Percentiles rank a stretch among this genome's conserved stretches.
These are phyloP conservation scores for Harpalus rubripes DNA, from an alignment of 2,888 invertebrate genomes.

Conservation along the genomic window DNA sequence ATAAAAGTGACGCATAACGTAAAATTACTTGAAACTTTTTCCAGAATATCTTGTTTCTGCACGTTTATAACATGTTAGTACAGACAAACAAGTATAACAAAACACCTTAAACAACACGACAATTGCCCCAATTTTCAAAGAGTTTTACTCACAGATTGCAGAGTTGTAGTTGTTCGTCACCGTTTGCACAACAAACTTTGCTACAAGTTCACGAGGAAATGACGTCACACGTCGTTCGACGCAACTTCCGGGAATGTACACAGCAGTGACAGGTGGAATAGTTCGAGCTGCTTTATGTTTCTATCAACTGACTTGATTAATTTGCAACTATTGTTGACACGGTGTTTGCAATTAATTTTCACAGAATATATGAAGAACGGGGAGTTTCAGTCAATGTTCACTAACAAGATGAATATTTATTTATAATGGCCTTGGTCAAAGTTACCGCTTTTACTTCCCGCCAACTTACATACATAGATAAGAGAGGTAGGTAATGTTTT, in stretches of 20 bases:
- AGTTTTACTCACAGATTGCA: constrained; percentile 16
- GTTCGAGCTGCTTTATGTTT: constrained; percentile 49
- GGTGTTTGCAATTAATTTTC: constrained; percentile 35
- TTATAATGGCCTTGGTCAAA: background rate
- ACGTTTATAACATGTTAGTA: background rate
- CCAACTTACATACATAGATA: too few species aligned
- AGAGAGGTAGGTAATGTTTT: too few species aligned
- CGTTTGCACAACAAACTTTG: constrained; percentile 53
- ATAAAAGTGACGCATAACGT: too few species aligned
- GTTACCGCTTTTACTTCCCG: too few species aligned
- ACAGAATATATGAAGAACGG: constrained; percentile 20
- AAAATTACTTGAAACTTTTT: background rate
- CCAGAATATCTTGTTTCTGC: background rate
- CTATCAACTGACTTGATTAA: constrained; percentile 49
- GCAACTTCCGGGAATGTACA: constrained; percentile 50
- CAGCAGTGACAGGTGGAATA: constrained; percentile 55
- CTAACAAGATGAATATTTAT: constrained; percentile 24
- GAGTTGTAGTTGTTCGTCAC: constrained; percentile 28
- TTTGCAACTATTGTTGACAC: constrained; percentile 51
- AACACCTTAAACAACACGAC: background rate
- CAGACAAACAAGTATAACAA: background rate
- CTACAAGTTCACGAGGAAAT: constrained; percentile 31
- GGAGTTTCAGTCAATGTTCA: constrained; percentile 8
- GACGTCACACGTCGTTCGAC: constrained; percentile 55
- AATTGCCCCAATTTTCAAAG: constrained; percentile 1